Base-by-base conservation (phyloP, 2,797 vertebrate species). In the Ambastaia sidthimunki region DNA sequence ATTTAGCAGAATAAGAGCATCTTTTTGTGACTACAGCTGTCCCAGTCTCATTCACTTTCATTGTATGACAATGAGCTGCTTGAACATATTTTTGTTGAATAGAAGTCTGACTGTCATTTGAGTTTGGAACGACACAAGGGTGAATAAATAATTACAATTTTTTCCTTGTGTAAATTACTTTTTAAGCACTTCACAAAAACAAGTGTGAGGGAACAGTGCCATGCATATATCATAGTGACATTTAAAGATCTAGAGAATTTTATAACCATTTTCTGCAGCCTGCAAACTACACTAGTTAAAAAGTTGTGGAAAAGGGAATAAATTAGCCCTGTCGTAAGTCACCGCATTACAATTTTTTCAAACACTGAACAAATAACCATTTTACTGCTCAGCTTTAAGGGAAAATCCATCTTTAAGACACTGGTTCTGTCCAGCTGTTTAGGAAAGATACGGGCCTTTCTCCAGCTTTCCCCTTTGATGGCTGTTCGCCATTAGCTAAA, bases 401-500 rank as follows among this genome's bases (percentile, higher is more conserved):
- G 23, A 68, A n/a, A 60, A 69, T 18, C 47, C 62, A 67, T 31
- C 5, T 76, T 19, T 67, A 10, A 57, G 74, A 67, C 65, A 68
- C 19, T 47, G 5, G 21, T 4, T 60, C 41, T 21, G 13, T 48
- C 37, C 65, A 77, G 28, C 50, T 6, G 21, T 68, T 55, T 68
- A 57, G 63, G 15, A 76, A 81, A 66, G 3, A 16, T 25, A 25
- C 37, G 0, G 50, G 31, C 47, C 52, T 52, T 34, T 5, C n/a
- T 66, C 57, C 66, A 54, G 60, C 52, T 25, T 80, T 85, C 69
- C 65, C 6, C 19, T 37, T 57, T 28, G 10, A 60, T 74, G 48
- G 70, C 47, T 68, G 37, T 75, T 13, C 6, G 41, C 50, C 60
- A 48, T 78, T 28, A 71, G 23, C 28, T 63, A 66, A 71, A 71